Evolutionary conservation across 2,888 invertebrate genomes (phyloP).

Genomic region (Drosophila quasianomalipes): DNA sequence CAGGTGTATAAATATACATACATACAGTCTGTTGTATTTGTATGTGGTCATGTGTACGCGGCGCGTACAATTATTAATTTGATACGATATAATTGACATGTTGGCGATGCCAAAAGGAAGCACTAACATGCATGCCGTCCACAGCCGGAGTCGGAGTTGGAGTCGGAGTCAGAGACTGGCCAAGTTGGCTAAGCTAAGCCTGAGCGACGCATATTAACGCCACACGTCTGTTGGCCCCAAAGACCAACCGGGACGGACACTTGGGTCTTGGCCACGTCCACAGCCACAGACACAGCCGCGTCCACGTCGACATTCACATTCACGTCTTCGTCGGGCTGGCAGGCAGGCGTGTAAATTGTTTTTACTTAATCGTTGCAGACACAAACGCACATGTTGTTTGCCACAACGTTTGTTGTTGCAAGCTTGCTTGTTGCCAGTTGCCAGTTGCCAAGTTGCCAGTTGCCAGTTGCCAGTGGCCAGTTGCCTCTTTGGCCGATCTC

Average conservation of each 20-base stretch:
- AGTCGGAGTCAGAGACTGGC: neutral
- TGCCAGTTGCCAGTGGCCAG: neutral
- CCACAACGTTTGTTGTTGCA: conserved; percentile 35
- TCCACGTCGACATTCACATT: conserved; percentile 19
- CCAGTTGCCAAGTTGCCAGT: conserved; percentile 6
- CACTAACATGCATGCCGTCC: conserved; percentile 68
- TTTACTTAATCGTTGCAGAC: conserved; percentile 81
- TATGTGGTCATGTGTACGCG: conserved; percentile 51
- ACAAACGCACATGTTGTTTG: conserved; percentile 76
- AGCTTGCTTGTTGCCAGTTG: conserved; percentile 16
- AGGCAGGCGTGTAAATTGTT: conserved; percentile 83
- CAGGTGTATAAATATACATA: neutral
- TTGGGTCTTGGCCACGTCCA: conserved; percentile 47
- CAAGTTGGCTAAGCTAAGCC: conserved; percentile 61
- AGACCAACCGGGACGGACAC: conserved; percentile 26
- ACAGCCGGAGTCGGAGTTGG: conserved; percentile 7
- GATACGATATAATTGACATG: conserved; percentile 83
- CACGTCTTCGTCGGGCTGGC: conserved; percentile 43
- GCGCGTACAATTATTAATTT: conserved; percentile 82
- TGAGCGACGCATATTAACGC: conserved; percentile 76
- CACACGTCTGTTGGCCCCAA: conserved; percentile 48
- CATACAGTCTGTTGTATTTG: conserved; percentile 14
- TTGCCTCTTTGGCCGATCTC: conserved; percentile 17
- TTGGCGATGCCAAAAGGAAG: conserved; percentile 79
- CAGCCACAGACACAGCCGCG: neutral